phyloP scores from a whole-genome alignment of 2,888 invertebrate genomes.

The Ennomos fuscantarius region DNA sequence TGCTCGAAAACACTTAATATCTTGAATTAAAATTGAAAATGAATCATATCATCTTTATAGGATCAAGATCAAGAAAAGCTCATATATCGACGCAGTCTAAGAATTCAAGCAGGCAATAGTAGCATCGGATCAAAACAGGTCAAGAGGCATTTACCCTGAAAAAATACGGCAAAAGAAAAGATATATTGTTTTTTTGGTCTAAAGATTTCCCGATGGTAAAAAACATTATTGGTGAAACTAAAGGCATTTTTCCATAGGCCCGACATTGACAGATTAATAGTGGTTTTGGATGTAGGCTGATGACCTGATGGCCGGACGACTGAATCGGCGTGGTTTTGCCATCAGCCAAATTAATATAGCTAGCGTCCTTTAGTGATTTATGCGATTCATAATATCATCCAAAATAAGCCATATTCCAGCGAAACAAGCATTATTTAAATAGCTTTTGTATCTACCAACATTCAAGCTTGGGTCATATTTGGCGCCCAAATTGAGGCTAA shows the following conservation, averaged over 20 bases:
- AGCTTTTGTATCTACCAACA: too few species aligned
- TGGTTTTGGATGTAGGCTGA: conserved; percentile 25
- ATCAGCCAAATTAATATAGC: conserved; percentile 34
- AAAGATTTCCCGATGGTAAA: conserved; percentile 7
- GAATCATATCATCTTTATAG: too few species aligned
- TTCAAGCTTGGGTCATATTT: too few species aligned
- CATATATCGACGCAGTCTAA: too few species aligned
- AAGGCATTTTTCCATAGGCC: conserved; percentile 29
- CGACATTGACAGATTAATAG: conserved; percentile 38
- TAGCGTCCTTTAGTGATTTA: conserved; percentile 2
- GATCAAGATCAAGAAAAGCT: too few species aligned
- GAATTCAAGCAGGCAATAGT: too few species aligned
- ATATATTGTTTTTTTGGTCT: neutral
- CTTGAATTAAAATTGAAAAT: too few species aligned
- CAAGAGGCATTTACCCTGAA: neutral
- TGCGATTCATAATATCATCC: neutral
- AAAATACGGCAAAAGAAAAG: conserved; percentile 1
- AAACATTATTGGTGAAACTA: conserved; percentile 16
- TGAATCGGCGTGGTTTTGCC: conserved; percentile 28
- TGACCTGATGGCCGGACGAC: conserved; percentile 7
- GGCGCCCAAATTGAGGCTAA: too few species aligned
- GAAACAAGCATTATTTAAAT: too few species aligned
- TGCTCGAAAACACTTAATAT: too few species aligned
- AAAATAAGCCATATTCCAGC: too few species aligned
- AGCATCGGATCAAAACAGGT: neutral